Evolutionary conservation across 1,140 invertebrate species (phyloP).

Genomic region (Drosophila truncata): DNA sequence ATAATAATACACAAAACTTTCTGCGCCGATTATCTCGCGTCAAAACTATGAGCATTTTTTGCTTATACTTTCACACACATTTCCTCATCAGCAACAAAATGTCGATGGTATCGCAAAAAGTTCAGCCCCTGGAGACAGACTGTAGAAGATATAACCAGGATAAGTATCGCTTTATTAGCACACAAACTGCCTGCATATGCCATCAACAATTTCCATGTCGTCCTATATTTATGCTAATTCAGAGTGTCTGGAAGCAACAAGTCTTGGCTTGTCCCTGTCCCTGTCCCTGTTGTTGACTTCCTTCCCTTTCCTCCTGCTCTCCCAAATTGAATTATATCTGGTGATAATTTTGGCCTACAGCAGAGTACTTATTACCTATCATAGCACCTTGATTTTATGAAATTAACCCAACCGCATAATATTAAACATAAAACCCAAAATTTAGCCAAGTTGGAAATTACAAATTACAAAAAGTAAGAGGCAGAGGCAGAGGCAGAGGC

Average conservation of each 20-base stretch:
- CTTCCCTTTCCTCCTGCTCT: background rate
- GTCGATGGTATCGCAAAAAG: background rate
- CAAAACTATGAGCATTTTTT: background rate
- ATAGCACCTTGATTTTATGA: conserved; percentile 6
- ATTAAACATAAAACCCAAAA: background rate
- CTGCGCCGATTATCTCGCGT: background rate
- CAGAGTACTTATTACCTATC: background rate
- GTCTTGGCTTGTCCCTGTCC: background rate
- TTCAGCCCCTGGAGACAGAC: conserved; percentile 4
- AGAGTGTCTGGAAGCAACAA: background rate
- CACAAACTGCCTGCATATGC: conserved; percentile 12
- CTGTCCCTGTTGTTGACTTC: conserved; percentile 1
- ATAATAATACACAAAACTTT: background rate
- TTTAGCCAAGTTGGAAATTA: background rate
- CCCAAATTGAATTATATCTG: conserved; percentile 12
- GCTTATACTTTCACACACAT: background rate
- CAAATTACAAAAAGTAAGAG: background rate
- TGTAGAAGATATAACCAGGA: background rate
- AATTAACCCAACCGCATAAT: conserved; percentile 6
- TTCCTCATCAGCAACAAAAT: background rate
- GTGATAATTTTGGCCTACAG: conserved; percentile 15
- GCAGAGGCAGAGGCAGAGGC: background rate
- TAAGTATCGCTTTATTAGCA: conserved; percentile 10
- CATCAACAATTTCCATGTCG: conserved; percentile 15
- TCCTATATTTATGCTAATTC: conserved; percentile 20